Percentiles rank a stretch among this genome's conserved stretches.
Evolutionary conservation across 2,797 vertebrate species (phyloP).

Genomic region (Hoplostethus atlanticus): DNA sequence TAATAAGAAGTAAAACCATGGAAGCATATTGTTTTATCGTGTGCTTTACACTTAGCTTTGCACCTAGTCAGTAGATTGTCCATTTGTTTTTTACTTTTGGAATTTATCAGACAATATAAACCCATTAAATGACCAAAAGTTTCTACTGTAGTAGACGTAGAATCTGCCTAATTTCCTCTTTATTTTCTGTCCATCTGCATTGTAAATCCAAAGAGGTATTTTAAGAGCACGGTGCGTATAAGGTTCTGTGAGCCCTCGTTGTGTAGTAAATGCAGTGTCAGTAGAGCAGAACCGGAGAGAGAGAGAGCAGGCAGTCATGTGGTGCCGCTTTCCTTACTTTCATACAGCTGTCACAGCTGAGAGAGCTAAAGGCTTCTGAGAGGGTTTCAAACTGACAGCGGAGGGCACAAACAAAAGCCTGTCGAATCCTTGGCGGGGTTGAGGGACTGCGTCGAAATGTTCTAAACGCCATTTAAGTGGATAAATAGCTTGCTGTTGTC

Average conservation of each 20-base stretch:
- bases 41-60: no score
- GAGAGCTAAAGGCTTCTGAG: slow-evolving; percentile 20
- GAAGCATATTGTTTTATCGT: no score
- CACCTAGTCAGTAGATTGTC: no score
- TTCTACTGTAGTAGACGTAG: no score
- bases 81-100: no score
- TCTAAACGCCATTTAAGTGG: neutral
- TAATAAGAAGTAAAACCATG: no score
- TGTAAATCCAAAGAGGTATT: neutral
- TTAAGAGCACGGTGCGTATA: slow-evolving; percentile 4
- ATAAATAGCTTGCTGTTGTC: slow-evolving; percentile 5
- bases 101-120: no score
- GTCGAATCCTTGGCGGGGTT: slow-evolving; percentile 3
- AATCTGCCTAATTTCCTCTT: no score
- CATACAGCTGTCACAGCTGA: slow-evolving; percentile 11
- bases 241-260: slow-evolving; percentile 26
- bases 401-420: slow-evolving; percentile 25
- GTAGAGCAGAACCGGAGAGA: slow-evolving; percentile 12
- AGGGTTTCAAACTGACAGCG: slow-evolving; percentile 41
- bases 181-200: no score
- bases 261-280: slow-evolving; percentile 18
- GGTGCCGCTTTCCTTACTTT: slow-evolving; percentile 32
- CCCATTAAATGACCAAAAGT: no score
- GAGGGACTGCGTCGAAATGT: slow-evolving; percentile 3
- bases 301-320: slow-evolving; percentile 16